Evolutionary conservation across 2,797 vertebrate species (phyloP), one percentile per base, ranked within the genome.

Genomic region (Smutsia temminckii): DNA sequence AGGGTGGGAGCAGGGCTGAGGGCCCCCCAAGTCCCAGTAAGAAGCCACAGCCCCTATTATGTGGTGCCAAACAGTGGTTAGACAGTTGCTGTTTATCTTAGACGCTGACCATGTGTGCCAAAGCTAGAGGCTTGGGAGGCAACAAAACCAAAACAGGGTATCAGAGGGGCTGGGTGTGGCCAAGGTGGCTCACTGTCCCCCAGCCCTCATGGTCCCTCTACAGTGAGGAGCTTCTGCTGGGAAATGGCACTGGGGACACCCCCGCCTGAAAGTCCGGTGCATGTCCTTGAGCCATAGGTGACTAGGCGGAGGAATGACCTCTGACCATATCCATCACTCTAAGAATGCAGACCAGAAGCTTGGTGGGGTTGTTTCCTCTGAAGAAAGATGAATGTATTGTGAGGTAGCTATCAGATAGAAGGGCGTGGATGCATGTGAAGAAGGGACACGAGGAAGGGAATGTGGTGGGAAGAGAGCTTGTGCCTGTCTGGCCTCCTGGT

Each of bases 391-490:
- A 25, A n/a, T n/a, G 21, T 55, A 5, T 20, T 4, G 25, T 27
- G 4, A 5, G 23, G 1, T 4, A 8, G 46, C 18, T 40, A 37
- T 6, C 0, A 42, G 77, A 12, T 3, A 10, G 4, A 2, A 0
- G 37, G 14, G 27, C 0, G 16, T 5, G 25, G 53, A 37, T 4
- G 25, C 21, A 3, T 4, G 9, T 1, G 9, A 9, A 8, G 23
- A 25, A 40, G 25, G 21, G 53, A 8, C 16, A 8, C 37, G 0
- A 13, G 27, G 63, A 0, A 4, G 49, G 10, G 14, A 32, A 1
- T 3, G 11, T 3, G n/a, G 23, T 9, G 34, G 46, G 18, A 3
- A 25, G 68, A 40, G 4, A 32, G 59, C 46, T 55, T 1, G 23
- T 3, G 29, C 18, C 66, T 10, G 9, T 10, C 25, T 34, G 1